Percentiles rank a stretch among this genome's conserved stretches.
Conservation (phyloP, 2,797 vertebrate genomes). For the Lepus oiostolus region DNA sequence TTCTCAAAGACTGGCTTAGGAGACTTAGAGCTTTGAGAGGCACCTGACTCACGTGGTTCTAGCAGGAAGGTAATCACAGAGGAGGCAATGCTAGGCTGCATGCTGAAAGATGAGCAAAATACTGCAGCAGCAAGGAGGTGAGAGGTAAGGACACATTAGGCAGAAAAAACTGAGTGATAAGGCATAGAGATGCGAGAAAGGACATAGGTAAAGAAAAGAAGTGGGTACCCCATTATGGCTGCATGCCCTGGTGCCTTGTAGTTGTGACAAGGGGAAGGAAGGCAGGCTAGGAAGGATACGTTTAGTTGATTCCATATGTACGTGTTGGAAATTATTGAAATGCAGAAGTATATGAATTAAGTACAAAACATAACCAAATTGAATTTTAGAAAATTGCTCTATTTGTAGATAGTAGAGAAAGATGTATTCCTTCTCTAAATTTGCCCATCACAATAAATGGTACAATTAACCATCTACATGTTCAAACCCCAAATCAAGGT, state of each 20-base stretch:
- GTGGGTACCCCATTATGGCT: neutral
- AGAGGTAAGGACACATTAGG: neutral
- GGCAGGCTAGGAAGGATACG: neutral
- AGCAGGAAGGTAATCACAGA: rapidly evolving
- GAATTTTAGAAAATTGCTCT: conserved; percentile 5
- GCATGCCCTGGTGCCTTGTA: neutral
- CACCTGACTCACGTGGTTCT: neutral
- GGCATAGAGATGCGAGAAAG: neutral
- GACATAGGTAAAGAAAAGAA: neutral
- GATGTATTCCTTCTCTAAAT: neutral
- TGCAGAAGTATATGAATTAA: neutral
- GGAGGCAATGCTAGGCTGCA: no score
- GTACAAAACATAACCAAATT: neutral
- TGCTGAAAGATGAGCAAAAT: neutral
- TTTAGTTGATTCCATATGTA: neutral
- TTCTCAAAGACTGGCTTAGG: neutral
- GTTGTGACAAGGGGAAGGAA: neutral
- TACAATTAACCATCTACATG: neutral
- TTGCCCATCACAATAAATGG: neutral
- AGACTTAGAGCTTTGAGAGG: neutral
- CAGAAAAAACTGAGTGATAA: neutral
- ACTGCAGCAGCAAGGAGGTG: neutral
- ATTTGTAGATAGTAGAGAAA: neutral
- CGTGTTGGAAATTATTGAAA: neutral
- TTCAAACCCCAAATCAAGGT: neutral